Base-by-base conservation (phyloP, 2,797 vertebrate species). In the Urophycis tenuis region DNA sequence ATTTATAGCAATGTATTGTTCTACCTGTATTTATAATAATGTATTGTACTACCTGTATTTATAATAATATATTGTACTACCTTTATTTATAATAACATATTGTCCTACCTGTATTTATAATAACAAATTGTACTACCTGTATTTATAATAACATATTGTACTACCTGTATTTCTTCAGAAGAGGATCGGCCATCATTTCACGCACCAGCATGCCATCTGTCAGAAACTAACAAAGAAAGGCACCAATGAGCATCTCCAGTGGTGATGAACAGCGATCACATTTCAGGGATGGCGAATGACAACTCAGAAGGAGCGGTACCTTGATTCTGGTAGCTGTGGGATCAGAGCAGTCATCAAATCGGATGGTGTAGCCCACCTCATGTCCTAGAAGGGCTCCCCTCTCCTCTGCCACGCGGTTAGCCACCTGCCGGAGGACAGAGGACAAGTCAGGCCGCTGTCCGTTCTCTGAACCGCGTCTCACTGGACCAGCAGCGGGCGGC, bases 151-250 rank as follows among this genome's bases (percentile, higher is more conserved):
- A 71, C 41, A 32, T 17, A 71, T 39, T 31, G 29, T 1, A 72
- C 82, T 91, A 98, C 98, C 98, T 99, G 87, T 99, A 99, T 89
- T 94, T 96, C 85, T 97, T 98, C 89, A 99, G 87, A 74, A 99
- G 92, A 15, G 98, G 98, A 88, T 99, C 97, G 12, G 96, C 91
- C 98, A 99, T 99, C 98, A 99, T 99, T 89, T 99, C 98, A 79
- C 98, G 94, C 75, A 99, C 95, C 86, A 99, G 90, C 96, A 99
- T 99, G 34, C 98, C 98, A 89, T 99, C 97, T 41, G 98, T 99
- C 25, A 99, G 90, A 90, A 99, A 99, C 98, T 99, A 87, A 81
- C 72, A 29, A 64, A 79, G n/a, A 88, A 1, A 29, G 15, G 75
- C 9, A 72, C 5, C 36, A n/a, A 73, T 71, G 71, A 71, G 22